A percentile compares a stretch with the other conserved stretches of the same genome.
Evolutionary conservation across 2,888 invertebrate species (phyloP).

Genomic region (Orthosia incerta): DNA sequence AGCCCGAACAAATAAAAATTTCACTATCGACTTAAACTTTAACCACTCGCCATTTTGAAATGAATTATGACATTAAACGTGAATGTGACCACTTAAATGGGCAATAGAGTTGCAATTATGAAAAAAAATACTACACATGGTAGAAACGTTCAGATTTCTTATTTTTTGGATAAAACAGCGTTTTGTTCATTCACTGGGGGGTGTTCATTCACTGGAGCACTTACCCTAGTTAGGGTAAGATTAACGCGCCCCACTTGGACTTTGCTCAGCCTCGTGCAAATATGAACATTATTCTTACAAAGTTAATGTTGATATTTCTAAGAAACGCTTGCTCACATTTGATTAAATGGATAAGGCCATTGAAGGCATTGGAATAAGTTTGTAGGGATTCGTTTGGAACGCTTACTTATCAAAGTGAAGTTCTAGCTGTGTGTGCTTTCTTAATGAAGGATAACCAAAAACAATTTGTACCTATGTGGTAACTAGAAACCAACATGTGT

Average conservation of each 20-base stretch:
- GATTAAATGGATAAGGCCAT: background rate
- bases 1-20: constrained; percentile 20
- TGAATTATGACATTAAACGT: constrained; percentile 4
- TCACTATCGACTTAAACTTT: constrained; percentile 6
- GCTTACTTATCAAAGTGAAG: background rate
- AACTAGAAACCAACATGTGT: constrained; percentile 16
- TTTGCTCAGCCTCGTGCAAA: background rate
- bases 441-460: constrained; percentile 9
- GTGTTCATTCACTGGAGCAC: too few relatives aligned
- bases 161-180: background rate
- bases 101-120: constrained; percentile 17
- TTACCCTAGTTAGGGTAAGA: background rate
- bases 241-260: background rate
- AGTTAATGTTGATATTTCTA: constrained; percentile 7
- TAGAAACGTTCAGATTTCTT: constrained; percentile 18
- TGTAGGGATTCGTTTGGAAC: background rate
- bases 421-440: background rate
- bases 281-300: background rate
- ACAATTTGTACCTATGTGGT: constrained; percentile 15
- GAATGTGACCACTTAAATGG: constrained; percentile 12
- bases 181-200: background rate
- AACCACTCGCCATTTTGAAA: constrained; percentile 23
- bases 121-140: constrained; percentile 18
- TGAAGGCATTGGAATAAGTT: background rate
- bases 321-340: background rate